Conservation (phyloP, 2,113 vertebrate genomes). For the Thermophis baileyi region DNA sequence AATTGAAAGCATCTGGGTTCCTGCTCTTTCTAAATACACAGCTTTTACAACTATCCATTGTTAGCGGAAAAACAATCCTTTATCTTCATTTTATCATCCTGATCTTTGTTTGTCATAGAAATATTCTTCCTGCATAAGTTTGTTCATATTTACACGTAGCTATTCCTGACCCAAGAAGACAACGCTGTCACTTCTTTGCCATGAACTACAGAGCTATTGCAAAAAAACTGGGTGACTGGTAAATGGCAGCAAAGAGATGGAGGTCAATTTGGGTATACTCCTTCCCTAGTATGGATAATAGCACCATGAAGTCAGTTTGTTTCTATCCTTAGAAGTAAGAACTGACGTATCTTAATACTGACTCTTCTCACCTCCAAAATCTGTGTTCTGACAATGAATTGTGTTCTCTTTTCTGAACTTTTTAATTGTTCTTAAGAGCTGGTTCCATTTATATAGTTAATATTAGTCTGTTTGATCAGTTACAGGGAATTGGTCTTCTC, state of each 20-base stretch:
- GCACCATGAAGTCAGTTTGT: not conserved
- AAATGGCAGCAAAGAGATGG: not conserved
- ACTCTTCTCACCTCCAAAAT: not conserved
- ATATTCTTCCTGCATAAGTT: not conserved
- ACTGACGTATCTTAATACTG: not conserved
- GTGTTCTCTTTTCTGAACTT: not conserved
- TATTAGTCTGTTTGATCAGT: not conserved
- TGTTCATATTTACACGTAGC: not conserved
- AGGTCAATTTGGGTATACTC: not conserved
- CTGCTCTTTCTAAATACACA: not conserved
- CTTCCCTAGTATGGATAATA: not conserved
- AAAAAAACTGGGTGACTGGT: not conserved
- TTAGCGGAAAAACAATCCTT: not conserved
- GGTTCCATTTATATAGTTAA: not conserved
- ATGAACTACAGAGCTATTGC: not conserved
- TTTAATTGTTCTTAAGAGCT: not conserved
- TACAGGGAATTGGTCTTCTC: slow-evolving; percentile 16
- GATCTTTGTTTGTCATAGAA: not conserved
- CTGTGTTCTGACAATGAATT: not conserved
- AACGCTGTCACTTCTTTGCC: not conserved
- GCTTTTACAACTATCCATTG: not conserved
- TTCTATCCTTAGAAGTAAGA: not conserved
- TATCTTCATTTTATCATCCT: not conserved
- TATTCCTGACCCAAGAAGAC: not conserved
- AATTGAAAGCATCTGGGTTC: not conserved